These are phyloP conservation scores for Sinhomidia bicolor DNA, from an alignment of 2,888 invertebrate species.

Conservation along the genomic window DNA sequence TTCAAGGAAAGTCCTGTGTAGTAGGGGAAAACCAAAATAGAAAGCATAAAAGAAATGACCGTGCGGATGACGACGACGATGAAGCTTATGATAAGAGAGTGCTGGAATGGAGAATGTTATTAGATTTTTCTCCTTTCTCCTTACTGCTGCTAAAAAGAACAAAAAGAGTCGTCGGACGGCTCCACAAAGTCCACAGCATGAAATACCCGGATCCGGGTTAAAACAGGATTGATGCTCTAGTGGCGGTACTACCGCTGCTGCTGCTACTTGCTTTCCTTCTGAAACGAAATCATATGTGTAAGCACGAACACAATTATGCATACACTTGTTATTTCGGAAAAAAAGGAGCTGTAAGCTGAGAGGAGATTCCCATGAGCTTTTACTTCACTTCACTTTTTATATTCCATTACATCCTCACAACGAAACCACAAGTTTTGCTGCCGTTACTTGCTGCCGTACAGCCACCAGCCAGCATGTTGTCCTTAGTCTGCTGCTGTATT, in stretches of 20 bases:
- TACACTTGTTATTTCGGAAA: slow-evolving; percentile 40
- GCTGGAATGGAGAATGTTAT: slow-evolving; percentile 28
- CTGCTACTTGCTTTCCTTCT: not conserved
- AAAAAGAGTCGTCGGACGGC: slow-evolving; percentile 23
- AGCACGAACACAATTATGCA: slow-evolving; percentile 56
- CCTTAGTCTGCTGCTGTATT: not conserved
- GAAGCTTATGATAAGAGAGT: not conserved
- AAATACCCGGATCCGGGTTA: slow-evolving; percentile 60
- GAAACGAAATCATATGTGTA: slow-evolving; percentile 32
- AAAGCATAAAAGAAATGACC: not conserved
- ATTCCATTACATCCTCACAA: slow-evolving; percentile 39
- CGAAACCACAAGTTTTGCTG: not conserved
- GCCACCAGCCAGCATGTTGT: not conserved
- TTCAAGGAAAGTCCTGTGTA: no score
- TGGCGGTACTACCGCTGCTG: slow-evolving; percentile 9
- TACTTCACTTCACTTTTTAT: slow-evolving; percentile 46
- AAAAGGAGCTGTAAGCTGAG: slow-evolving; percentile 46
- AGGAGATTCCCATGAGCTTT: slow-evolving; percentile 58
- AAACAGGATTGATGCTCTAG: slow-evolving; percentile 44
- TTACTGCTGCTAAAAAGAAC: not conserved
- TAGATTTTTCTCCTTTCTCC: slow-evolving; percentile 13
- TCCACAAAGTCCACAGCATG: slow-evolving; percentile 45
- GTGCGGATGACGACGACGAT: not conserved
- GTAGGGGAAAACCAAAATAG: not conserved
- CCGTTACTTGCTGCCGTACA: not conserved